Base-by-base conservation (phyloP, 2,888 invertebrate genomes). In the Cyclophora albipunctata region DNA sequence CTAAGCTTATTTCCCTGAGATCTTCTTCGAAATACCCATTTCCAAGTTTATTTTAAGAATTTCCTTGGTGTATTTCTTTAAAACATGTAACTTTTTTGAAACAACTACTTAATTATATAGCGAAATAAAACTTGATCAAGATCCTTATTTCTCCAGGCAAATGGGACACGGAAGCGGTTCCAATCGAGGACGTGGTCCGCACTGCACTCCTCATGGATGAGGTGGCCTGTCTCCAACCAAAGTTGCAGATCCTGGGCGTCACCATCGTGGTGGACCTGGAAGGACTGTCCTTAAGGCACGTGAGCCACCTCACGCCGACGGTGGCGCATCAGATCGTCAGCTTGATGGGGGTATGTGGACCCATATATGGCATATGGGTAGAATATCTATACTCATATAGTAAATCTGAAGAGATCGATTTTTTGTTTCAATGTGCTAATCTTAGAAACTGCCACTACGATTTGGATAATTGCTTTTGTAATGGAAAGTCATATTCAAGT, bases 201-300 rank as follows among this genome's bases (percentile, higher is more conserved):
- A 75, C 77, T 34, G 87, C 86, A 0, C 63, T 86, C 0, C 57
- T 85, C 0, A 84, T 87, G 86, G 83, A 84, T 44, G 86, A 87
- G 55, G 65, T 88, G 49, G 84, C 81, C 0, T 67, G 73, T 4
- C 75, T 84, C 81, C 85, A 86, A 58, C 87, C 87, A 2, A 81
- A 81, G 51, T 64, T 87, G 3, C 87, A 88, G 63, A 81, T 88
- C 54, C 69, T 88, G 4, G 87, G 87, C 3, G 78, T 82, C 45
- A 85, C 86, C 46, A 78, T 86, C 37, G 68, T 87, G 3, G 81
- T 87, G n/a, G 87, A 88, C 63, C 64, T 87, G 7, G 78, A 81
- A 4, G 87, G 83, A 0, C 63, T 87, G 4, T 77, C 73, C 44
- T 52, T 86, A 42, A 58, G 74, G 4, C 86, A 86, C 20, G 73